Evolutionary conservation across 1,140 invertebrate species (phyloP).

Genomic region (Micrasema longulum): DNA sequence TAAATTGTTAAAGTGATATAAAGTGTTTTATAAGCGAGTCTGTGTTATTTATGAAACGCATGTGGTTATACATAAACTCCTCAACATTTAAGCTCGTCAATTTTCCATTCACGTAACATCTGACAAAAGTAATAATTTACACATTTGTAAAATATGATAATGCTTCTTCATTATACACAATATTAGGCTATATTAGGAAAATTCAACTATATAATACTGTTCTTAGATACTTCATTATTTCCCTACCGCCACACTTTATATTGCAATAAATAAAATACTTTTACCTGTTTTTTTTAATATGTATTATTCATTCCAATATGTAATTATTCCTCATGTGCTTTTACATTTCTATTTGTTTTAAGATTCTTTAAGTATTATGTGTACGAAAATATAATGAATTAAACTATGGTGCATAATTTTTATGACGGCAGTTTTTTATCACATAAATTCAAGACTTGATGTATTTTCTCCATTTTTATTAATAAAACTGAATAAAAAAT

Average conservation of each 20-base stretch:
- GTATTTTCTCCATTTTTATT: slow-evolving; percentile 30
- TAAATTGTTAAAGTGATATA: slow-evolving; percentile 45
- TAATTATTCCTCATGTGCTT: slow-evolving; percentile 19
- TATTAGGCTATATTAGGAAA: no score
- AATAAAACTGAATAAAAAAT: not conserved
- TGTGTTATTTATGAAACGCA: slow-evolving; percentile 47
- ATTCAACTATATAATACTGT: no score
- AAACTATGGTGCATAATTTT: slow-evolving; percentile 33
- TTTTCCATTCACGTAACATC: no score
- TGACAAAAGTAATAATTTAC: no score
- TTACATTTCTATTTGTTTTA: slow-evolving; percentile 12
- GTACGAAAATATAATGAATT: slow-evolving; percentile 4
- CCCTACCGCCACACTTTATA: no score
- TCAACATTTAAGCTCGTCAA: no score
- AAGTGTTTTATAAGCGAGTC: slow-evolving; percentile 46
- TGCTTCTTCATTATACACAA: no score
- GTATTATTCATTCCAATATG: no score
- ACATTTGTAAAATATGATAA: no score
- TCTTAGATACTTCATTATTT: no score
- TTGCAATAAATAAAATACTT: no score
- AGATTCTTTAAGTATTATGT: slow-evolving; percentile 18
- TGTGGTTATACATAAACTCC: slow-evolving; percentile 1
- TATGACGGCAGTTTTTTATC: slow-evolving; percentile 8
- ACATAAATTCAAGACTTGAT: slow-evolving; percentile 27
- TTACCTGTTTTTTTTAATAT: no score